Evolutionary conservation across 2,113 vertebrate species (phyloP).

Genomic region (Sprattus sprattus): DNA sequence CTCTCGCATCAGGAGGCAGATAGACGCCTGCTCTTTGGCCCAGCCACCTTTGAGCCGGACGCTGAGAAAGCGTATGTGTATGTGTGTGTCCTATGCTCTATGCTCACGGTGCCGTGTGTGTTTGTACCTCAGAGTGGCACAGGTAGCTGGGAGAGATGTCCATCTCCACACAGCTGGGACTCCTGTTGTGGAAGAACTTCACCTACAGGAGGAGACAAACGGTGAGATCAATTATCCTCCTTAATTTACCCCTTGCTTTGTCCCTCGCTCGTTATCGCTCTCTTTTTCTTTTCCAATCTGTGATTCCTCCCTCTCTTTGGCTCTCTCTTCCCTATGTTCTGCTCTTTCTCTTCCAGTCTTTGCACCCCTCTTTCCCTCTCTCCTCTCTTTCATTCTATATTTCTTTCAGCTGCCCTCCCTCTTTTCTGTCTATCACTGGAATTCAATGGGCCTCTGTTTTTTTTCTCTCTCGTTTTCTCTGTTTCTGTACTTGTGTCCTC

Average conservation of each 20-base stretch:
- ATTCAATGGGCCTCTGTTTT: background rate
- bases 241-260: background rate
- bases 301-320: background rate
- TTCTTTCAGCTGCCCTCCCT: background rate
- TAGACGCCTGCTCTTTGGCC: conserved; percentile 55
- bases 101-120: conserved; percentile 24
- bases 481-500: background rate
- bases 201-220: conserved; percentile 90
- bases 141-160: conserved; percentile 76
- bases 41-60: conserved; percentile 49
- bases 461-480: background rate
- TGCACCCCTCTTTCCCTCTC: background rate
- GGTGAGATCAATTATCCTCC: conserved; percentile 65
- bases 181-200: conserved; percentile 98
- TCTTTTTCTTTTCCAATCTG: background rate
- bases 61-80: conserved; percentile 37
- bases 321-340: background rate
- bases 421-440: background rate
- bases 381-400: background rate
- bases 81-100: conserved; percentile 26
- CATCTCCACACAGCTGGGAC: conserved; percentile 83
- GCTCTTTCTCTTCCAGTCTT: background rate
- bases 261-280: background rate
- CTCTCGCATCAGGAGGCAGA: conserved; percentile 42
- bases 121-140: conserved; percentile 51